Evolutionary conservation across 2,113 vertebrate genomes (phyloP).

Genomic region (Anolis carolinensis): DNA sequence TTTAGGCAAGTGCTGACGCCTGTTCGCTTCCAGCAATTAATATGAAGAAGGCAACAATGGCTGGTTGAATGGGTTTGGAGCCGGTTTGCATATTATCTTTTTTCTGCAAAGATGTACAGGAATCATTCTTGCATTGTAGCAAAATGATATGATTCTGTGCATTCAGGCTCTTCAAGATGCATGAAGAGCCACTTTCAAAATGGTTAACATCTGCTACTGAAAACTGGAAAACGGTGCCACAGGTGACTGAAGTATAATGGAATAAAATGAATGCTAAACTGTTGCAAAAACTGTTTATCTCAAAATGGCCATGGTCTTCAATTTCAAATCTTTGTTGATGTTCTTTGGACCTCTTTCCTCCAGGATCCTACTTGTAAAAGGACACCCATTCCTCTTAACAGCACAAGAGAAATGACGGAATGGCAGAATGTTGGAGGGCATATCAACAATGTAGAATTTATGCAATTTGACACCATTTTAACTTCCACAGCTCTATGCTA

Average conservation of each 20-base stretch:
- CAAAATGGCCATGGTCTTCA: not conserved
- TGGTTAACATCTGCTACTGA: not conserved
- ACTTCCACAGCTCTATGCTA: no score
- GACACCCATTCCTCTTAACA: not conserved
- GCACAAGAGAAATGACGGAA: not conserved
- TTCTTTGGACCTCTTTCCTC: not conserved
- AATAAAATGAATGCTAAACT: not conserved
- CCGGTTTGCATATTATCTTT: not conserved
- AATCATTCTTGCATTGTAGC: not conserved
- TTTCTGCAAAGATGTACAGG: not conserved
- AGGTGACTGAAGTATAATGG: not conserved
- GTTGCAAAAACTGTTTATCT: not conserved
- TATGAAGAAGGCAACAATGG: not conserved
- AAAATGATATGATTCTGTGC: not conserved
- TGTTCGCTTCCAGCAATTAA: not conserved
- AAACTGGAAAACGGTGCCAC: not conserved
- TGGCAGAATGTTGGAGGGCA: not conserved
- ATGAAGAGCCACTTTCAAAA: not conserved
- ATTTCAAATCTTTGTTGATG: not conserved
- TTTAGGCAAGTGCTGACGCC: no score
- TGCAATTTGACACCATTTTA: no score
- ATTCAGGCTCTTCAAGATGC: no score
- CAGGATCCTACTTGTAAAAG: not conserved
- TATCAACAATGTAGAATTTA: no score
- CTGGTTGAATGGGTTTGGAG: not conserved